Evolutionary conservation across 37 sponge, comb jelly and placozoan species (phyloP).

Genomic region (Diacarnus erythraeanus): DNA sequence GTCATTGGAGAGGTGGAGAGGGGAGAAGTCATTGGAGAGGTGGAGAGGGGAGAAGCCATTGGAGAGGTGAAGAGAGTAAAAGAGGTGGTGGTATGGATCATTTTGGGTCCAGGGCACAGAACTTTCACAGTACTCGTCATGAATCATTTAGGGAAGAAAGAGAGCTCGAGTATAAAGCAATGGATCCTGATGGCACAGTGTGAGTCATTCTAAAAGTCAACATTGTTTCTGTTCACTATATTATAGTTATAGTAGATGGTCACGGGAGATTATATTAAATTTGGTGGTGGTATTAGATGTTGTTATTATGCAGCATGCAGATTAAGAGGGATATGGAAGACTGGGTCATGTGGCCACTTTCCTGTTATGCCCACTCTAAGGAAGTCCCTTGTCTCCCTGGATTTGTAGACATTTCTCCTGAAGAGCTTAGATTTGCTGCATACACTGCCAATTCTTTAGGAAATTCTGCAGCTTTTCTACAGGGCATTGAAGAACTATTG

Average conservation of each 20-base stretch:
- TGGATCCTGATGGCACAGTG: background rate
- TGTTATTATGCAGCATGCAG: conserved; percentile 10
- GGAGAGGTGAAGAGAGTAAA: background rate
- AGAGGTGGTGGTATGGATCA: background rate
- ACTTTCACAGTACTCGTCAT: background rate
- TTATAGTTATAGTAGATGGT: no score
- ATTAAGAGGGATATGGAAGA: conserved; percentile 51
- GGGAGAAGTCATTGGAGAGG: background rate
- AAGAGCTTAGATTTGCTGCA: conserved; percentile 76
- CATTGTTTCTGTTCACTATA: no score
- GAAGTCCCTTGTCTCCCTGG: conserved; percentile 39
- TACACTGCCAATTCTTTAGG: conserved; percentile 30
- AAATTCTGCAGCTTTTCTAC: background rate
- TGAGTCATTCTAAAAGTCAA: no score
- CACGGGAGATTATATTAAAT: no score
- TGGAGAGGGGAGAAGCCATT: background rate
- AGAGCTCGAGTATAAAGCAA: background rate
- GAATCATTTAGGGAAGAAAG: background rate
- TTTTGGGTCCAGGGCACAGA: background rate
- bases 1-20: background rate
- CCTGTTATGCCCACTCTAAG: conserved; percentile 41
- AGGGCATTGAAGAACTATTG: background rate
- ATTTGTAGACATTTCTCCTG: conserved; percentile 52
- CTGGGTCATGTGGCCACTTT: conserved; percentile 78
- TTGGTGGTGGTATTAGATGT: no score